These are phyloP conservation scores for Cydia fagiglandana DNA, from an alignment of 1,140 invertebrate species.

Conservation along the genomic window DNA sequence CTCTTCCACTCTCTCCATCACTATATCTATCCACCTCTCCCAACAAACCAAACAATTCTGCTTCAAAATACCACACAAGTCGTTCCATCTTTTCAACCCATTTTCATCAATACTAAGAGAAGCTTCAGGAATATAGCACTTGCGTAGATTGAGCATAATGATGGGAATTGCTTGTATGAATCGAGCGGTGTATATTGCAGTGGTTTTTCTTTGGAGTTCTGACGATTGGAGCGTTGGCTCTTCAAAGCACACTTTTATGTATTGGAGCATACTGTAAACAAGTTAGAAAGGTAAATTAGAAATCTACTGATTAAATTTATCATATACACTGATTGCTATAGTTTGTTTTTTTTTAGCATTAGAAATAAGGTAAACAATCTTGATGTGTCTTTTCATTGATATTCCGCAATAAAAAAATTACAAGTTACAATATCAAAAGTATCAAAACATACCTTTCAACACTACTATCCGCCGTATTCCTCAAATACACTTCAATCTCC, in stretches of 20 bases:
- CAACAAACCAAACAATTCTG: slow-evolving; percentile 82
- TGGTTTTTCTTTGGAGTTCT: slow-evolving; percentile 65
- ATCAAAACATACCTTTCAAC: slow-evolving; percentile 61
- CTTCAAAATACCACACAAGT: slow-evolving; percentile 81
- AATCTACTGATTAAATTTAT: too few species aligned
- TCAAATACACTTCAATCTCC: slow-evolving; percentile 79
- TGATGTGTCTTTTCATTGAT: too few species aligned
- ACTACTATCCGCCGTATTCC: slow-evolving; percentile 71
- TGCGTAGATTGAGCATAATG: slow-evolving; percentile 83
- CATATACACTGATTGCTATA: too few species aligned
- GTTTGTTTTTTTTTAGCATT: too few species aligned
- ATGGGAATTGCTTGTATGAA: slow-evolving; percentile 82
- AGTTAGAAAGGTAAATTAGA: slow-evolving; percentile 15
- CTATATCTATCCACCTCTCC: slow-evolving; percentile 81
- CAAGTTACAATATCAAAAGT: too few species aligned
- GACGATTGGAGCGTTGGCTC: slow-evolving; percentile 67
- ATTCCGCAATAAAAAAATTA: too few species aligned
- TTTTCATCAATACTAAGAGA: slow-evolving; percentile 49
- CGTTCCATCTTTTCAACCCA: slow-evolving; percentile 81
- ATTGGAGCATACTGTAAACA: slow-evolving; percentile 72
- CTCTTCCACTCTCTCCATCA: slow-evolving; percentile 64
- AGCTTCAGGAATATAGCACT: slow-evolving; percentile 82
- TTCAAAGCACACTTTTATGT: slow-evolving; percentile 79
- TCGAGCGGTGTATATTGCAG: slow-evolving; percentile 77
- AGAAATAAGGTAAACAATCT: too few species aligned